Conservation (phyloP, 1,140 invertebrate species). For the Eriosoma lanigerum region DNA sequence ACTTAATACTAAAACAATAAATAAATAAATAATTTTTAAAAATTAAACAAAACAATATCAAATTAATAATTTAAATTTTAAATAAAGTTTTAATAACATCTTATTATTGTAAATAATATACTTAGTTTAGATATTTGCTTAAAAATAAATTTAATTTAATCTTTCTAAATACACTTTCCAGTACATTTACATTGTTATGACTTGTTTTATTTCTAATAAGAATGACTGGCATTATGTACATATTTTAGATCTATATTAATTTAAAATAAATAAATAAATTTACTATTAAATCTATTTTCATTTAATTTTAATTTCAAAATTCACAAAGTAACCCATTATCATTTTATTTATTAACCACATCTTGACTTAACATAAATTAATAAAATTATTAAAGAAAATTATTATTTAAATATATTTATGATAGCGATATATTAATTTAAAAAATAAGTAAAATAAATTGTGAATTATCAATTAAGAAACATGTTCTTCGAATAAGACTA, state of each 20-base stretch:
- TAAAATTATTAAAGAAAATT: neutral
- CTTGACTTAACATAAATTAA: conserved; percentile 22
- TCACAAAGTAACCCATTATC: neutral
- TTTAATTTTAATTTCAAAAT: neutral
- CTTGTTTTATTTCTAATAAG: conserved; percentile 2
- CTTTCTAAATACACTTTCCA: conserved; percentile 17
- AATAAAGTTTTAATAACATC: too few relatives aligned
- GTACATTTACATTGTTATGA: conserved; percentile 19
- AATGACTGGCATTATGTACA: conserved; percentile 1
- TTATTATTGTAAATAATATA: too few relatives aligned
- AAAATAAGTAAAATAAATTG: neutral
- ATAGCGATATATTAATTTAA: neutral
- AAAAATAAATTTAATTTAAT: neutral
- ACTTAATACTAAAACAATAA: too few relatives aligned
- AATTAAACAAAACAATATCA: too few relatives aligned
- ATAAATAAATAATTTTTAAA: too few relatives aligned
- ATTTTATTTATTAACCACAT: neutral
- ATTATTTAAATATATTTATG: conserved; percentile 16
- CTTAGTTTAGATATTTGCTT: too few relatives aligned
- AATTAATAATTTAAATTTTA: too few relatives aligned
- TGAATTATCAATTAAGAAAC: too few relatives aligned
- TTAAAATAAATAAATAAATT: neutral
- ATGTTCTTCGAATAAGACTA: too few relatives aligned
- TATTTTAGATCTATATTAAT: neutral
- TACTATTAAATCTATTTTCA: conserved; percentile 23